Base-by-base conservation (phyloP, 2,797 vertebrate genomes). In the Sebastiscus albofasciatus region DNA sequence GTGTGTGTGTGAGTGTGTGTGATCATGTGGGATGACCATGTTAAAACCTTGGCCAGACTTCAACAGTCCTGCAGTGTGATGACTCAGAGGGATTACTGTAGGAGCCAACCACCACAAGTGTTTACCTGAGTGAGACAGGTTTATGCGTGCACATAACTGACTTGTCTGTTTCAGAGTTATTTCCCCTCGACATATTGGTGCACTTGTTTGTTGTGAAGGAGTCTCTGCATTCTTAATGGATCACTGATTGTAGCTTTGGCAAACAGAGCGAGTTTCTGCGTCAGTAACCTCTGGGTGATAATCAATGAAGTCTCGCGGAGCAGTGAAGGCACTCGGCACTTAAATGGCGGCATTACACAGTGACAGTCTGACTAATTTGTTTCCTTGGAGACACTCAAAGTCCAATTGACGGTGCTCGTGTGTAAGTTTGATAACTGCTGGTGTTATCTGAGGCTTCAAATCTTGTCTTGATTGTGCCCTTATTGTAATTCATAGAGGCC, bases 171-270 rank as follows among this genome's bases (percentile, higher is more conserved):
- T 69, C 24, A 65, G 36, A 42, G 71, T 77, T 56, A 58, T 79
- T 68, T 80, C 54, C 26, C 29, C 7, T 69, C n/a, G 36, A 13
- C 73, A 77, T 39, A 70, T 27, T 79, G 1, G 49, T 55, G 42
- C 34, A 49, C 60, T 82, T 5, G 26, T 68, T 79, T 75, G 77
- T 78, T 75, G 76, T 39, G 69, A 84, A 78, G 80, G 61, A 80
- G 39, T 72, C 46, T 67, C 46, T 65, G 62, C 75, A 67, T 82
- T 85, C 77, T 77, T 81, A 87, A 87, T 81, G 80, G 83, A 42
- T 85, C 71, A 82, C 82, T 86, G 90, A 88, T 87, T 87, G 55
- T 70, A 72, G 77, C 76, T 83, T 75, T 54, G 71, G 74, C 87
- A 88, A 88, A 89, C 54, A 39, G n/a, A 26, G 20, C 20, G 72